These are phyloP conservation scores for Bos javanicus DNA, from an alignment of 2,113 vertebrate genomes.

Conservation along the genomic window DNA sequence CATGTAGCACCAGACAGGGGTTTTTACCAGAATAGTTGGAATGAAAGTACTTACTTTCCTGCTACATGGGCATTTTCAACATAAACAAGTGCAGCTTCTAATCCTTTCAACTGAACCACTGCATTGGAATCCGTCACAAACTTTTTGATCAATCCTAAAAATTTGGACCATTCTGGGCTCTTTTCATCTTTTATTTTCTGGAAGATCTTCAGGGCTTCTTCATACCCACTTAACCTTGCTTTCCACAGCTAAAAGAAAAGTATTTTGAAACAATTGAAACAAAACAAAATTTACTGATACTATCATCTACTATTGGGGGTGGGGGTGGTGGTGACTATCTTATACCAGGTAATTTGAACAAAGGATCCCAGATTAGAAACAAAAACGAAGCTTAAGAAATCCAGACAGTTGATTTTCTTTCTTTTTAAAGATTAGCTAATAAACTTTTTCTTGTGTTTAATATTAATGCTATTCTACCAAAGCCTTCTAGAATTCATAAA, in stretches of 20 bases:
- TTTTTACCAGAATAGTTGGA: not conserved
- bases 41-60: constrained; percentile 91
- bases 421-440: not conserved
- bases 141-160: constrained; percentile 94
- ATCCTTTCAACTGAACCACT: constrained; percentile 96
- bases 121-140: constrained; percentile 98
- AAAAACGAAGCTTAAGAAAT: constrained; percentile 34
- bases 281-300: constrained; percentile 41
- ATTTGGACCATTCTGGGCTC: constrained; percentile 97
- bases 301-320: not conserved
- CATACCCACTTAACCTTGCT: constrained; percentile 95
- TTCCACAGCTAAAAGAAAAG: constrained; percentile 91
- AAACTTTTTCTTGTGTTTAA: not conserved
- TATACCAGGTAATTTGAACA: not conserved
- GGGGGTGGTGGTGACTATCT: not conserved
- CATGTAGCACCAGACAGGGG: not conserved
- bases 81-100: constrained; percentile 93
- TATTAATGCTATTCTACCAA: not conserved
- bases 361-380: not conserved
- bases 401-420: not conserved
- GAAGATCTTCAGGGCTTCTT: constrained; percentile 96
- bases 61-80: constrained; percentile 94
- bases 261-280: constrained; percentile 57
- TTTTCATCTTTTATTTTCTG: constrained; percentile 96
- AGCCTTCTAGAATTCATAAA: constrained; percentile 5